Evolutionary conservation across 2,888 invertebrate genomes (phyloP).

Genomic region (Ferrisia virgata): DNA sequence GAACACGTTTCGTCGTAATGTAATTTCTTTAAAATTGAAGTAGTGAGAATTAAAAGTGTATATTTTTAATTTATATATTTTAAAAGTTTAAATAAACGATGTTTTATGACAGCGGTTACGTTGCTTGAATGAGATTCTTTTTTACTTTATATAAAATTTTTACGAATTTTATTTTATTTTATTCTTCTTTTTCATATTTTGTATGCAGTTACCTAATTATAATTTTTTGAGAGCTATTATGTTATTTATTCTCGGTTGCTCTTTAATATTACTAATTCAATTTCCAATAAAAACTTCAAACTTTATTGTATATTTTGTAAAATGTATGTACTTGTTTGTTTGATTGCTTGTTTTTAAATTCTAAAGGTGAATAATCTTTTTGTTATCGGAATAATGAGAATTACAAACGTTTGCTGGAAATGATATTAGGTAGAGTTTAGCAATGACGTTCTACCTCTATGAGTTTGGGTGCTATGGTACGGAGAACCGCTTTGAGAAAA

Average conservation of each 20-base stretch:
- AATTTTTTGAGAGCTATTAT: background rate
- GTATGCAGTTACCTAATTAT: conserved; percentile 33
- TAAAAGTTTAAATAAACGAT: background rate
- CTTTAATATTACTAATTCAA: background rate
- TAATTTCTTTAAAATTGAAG: background rate
- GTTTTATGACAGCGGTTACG: background rate
- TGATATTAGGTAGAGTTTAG: no score
- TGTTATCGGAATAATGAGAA: no score
- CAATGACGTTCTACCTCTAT: no score
- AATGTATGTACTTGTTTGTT: no score
- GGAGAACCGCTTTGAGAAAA: no score
- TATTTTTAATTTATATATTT: conserved; percentile 12
- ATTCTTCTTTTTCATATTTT: conserved; percentile 32
- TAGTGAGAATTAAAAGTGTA: conserved; percentile 12
- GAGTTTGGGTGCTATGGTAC: no score
- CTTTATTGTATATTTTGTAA: no score
- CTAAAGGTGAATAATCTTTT: no score
- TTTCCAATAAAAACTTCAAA: background rate
- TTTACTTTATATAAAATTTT: conserved; percentile 12
- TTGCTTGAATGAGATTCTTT: background rate
- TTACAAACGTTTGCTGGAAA: no score
- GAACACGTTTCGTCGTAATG: conserved; percentile 1
- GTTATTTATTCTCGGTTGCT: background rate
- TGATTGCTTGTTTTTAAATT: no score
- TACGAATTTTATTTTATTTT: conserved; percentile 23